These are phyloP conservation scores for Aptenodytes forsteri DNA, from an alignment of 2,113 vertebrate species.

Conservation along the genomic window DNA sequence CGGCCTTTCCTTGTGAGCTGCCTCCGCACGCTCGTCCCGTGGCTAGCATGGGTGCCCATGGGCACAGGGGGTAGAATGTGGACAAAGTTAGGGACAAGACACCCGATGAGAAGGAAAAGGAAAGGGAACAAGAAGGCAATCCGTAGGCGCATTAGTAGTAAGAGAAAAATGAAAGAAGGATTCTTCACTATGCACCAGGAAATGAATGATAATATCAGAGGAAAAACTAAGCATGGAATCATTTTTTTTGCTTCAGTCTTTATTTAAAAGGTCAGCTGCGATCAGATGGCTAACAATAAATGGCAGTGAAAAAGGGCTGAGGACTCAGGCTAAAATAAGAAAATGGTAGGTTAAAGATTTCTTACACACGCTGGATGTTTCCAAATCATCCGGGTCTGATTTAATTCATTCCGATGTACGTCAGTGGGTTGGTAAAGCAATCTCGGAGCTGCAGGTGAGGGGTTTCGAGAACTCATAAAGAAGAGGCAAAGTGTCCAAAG, in stretches of 20 bases:
- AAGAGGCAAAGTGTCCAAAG: neutral
- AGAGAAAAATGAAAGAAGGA: neutral
- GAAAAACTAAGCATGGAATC: neutral
- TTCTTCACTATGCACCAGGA: neutral
- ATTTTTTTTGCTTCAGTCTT: neutral
- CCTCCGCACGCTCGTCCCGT: accelerated
- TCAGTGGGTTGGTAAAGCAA: neutral
- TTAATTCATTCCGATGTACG: accelerated
- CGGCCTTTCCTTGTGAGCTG: neutral
- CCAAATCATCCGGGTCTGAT: accelerated
- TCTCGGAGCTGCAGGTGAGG: accelerated
- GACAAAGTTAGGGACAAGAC: neutral
- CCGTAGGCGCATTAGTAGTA: accelerated
- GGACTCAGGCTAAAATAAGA: neutral
- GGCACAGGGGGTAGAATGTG: neutral
- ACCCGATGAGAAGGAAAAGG: neutral
- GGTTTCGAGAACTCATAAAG: neutral
- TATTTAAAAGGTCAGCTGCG: neutral
- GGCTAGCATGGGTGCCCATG: neutral
- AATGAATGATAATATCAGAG: neutral
- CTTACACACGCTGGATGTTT: accelerated
- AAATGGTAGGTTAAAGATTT: neutral
- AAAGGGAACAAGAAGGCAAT: neutral
- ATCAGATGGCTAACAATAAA: neutral
- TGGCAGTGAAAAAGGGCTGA: neutral